A percentile compares a stretch with the other conserved stretches of the same genome.
These are phyloP conservation scores for Montipora sp. DNA, from an alignment of 64 coral and sea anemone species.

Conservation along the genomic window DNA sequence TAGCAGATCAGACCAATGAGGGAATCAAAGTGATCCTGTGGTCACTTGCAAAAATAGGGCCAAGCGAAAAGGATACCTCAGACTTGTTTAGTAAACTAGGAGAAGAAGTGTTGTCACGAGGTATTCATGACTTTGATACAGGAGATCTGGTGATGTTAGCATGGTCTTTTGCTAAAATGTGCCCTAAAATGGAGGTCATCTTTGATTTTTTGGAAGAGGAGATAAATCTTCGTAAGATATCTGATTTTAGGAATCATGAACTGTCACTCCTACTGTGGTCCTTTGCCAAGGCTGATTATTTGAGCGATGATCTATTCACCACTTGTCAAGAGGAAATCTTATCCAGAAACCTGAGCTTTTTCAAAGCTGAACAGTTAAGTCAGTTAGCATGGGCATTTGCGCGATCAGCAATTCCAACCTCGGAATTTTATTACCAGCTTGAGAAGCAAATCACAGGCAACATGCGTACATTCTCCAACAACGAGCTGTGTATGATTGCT, in stretches of 20 bases:
- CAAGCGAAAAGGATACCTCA: neutral
- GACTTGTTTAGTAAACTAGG: neutral
- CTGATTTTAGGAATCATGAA: conserved; percentile 23
- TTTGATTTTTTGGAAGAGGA: conserved; percentile 46
- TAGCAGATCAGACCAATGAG: neutral
- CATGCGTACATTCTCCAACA: neutral
- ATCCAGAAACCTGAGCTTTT: conserved; percentile 11
- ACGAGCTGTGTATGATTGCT: conserved; percentile 24
- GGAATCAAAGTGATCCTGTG: neutral
- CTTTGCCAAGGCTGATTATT: conserved; percentile 6
- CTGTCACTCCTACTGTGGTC: conserved; percentile 29
- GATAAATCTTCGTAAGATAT: neutral
- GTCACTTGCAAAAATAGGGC: neutral
- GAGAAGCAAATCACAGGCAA: neutral
- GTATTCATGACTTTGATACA: conserved; percentile 37
- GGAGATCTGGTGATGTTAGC: conserved; percentile 18
- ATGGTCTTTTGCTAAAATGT: conserved; percentile 29
- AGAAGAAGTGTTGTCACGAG: neutral
- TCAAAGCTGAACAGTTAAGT: conserved; percentile 36
- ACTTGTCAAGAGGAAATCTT: conserved; percentile 13
- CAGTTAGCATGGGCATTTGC: conserved; percentile 33
- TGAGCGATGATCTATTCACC: conserved; percentile 1
- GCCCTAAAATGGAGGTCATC: neutral
- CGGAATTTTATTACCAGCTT: neutral
- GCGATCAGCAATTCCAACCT: neutral